These are phyloP conservation scores for Sarcophilus harrisii DNA, from an alignment of 2,797 vertebrate species.

Conservation along the genomic window DNA sequence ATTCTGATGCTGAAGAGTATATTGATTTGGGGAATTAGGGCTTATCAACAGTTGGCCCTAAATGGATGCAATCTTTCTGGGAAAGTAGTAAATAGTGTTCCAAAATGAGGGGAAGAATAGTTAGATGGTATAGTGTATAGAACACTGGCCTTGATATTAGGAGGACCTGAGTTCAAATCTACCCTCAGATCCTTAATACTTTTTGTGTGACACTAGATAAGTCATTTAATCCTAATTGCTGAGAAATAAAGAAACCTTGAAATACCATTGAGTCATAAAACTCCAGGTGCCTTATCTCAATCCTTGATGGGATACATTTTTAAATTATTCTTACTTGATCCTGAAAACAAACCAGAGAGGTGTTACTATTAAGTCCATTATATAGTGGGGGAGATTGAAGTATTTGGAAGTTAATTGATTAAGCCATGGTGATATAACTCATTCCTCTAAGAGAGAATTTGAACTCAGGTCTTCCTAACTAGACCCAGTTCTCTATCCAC, in stretches of 20 bases:
- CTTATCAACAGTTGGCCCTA: not conserved
- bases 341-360: not conserved
- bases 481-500: not conserved
- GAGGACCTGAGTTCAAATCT: too few species aligned
- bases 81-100: not conserved
- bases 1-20: not conserved
- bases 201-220: too few species aligned
- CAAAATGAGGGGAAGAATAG: not conserved
- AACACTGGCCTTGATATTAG: too few species aligned
- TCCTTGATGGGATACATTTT: too few species aligned
- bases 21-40: not conserved
- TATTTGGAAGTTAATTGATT: not conserved
- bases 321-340: not conserved
- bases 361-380: not conserved
- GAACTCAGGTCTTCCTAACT: not conserved
- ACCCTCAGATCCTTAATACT: too few species aligned
- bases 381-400: not conserved
- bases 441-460: not conserved
- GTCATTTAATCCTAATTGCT: too few species aligned
- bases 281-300: too few species aligned
- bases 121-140: too few species aligned
- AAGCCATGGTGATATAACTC: not conserved
- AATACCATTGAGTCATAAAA: too few species aligned
- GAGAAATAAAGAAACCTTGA: too few species aligned
- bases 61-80: not conserved